Conservation (phyloP, 2,113 vertebrate species). For the Pholis gunnellus region DNA sequence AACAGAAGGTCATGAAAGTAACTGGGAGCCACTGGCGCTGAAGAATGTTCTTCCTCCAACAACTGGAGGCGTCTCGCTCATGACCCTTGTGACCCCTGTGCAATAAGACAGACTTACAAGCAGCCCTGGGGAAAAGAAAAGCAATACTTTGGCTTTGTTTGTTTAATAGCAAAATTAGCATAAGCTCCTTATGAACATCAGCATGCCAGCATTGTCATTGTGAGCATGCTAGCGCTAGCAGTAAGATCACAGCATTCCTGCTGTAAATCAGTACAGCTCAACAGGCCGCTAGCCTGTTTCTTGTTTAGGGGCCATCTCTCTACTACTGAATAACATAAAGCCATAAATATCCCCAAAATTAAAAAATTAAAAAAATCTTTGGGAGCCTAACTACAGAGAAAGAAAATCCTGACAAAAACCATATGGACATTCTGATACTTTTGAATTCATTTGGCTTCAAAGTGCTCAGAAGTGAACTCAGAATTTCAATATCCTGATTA, state of each 20-base stretch:
- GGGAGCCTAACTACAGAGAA: neutral
- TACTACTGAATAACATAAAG: neutral
- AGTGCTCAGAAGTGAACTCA: slow-evolving; percentile 32
- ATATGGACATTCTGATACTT: neutral
- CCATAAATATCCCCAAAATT: neutral
- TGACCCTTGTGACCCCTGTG: slow-evolving; percentile 15
- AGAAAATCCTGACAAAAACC: neutral
- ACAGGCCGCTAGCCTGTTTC: neutral
- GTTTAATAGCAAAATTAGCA: slow-evolving; percentile 21
- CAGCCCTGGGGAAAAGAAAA: neutral
- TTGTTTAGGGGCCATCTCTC: neutral
- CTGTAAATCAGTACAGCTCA: neutral
- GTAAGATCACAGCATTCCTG: neutral
- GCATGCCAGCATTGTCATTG: neutral
- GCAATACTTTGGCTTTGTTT: slow-evolving; percentile 16
- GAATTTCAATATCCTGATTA: slow-evolving; percentile 8
- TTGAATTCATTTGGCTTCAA: neutral
- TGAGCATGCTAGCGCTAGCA: neutral
- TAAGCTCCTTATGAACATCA: neutral
- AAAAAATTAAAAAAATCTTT: neutral
- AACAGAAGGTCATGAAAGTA: slow-evolving; percentile 77
- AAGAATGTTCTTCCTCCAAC: slow-evolving; percentile 56
- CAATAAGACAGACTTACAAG: neutral
- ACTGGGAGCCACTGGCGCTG: slow-evolving; percentile 46
- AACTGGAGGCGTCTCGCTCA: slow-evolving; percentile 37